Evolutionary conservation across 1,140 invertebrate species (phyloP), one percentile per base, ranked within the genome.

Genomic region (Aphaenogaster rudis): DNA sequence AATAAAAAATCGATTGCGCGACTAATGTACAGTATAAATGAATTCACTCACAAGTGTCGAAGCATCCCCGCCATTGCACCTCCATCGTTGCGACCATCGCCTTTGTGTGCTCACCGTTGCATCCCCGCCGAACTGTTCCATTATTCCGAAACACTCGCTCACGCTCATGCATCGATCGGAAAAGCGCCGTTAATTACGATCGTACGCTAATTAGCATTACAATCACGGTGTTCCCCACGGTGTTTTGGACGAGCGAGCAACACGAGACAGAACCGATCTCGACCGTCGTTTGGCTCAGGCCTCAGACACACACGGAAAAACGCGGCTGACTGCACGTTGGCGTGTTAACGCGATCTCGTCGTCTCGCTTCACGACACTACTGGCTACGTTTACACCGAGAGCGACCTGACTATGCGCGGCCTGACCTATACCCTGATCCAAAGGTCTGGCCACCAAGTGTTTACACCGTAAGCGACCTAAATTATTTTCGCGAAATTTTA

Each of bases 181-280:
- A 42, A 72, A 45, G 21, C 42, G 17, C 39, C 7, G 28, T 15
- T 81, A 72, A 81, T 81, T 69, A 54, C 78, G 11, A 67, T 28
- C 78, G 50, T 28, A 39, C 36, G 36, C 15, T 57, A 81, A 81
- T 72, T 48, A 72, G 15, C 7, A 39, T 81, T 17, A 57, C 33
- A 21, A 42, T 52, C n/a, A 28, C 33, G 78, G 5, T 11, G 17
- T 28, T 39, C 8, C 7, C 39, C 39, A 33, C 74, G 39, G 39
- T 15, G 54, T 63, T 78, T 78, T 4, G 11, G 17, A 67, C 7
- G 9, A 50, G 33, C 59, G 28, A 36, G 7, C 3, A 50, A 48
- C 11, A 13, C 59, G 28, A 36, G 8, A 36, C 71, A n/a, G 2
- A n/a, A 21, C 11, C 71, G 15, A 79, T 36, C 28, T 28, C 54